Percentiles rank a stretch among this genome's conserved stretches.
Evolutionary conservation across 2,888 invertebrate species (phyloP).

Genomic region (Herminia tarsipennalis): DNA sequence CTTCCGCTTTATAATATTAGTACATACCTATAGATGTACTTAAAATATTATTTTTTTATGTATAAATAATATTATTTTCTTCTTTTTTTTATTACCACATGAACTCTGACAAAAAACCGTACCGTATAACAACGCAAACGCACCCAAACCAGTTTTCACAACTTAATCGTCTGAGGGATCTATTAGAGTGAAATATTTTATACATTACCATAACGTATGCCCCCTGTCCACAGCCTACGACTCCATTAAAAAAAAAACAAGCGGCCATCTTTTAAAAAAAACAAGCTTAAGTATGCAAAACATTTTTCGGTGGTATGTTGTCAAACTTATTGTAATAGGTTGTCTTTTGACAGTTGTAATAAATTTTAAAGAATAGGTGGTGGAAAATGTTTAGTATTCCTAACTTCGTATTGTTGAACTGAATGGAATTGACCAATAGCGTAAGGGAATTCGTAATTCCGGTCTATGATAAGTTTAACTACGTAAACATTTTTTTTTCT

Average conservation of each 20-base stretch:
- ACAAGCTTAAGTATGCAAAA: constrained; percentile 16
- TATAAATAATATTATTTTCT: no score
- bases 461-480: no score
- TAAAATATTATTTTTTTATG: no score
- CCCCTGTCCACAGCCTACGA: constrained; percentile 51
- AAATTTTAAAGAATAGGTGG: background rate
- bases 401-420: background rate
- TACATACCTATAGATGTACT: no score
- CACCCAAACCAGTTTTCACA: constrained; percentile 49
- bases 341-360: constrained; percentile 3
- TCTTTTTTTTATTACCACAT: no score
- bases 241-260: constrained; percentile 53
- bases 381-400: background rate
- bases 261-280: constrained; percentile 17
- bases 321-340: constrained; percentile 8
- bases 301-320: constrained; percentile 17
- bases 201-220: constrained; percentile 72
- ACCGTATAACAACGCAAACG: constrained; percentile 40
- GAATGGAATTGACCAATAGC: no score
- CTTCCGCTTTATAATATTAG: no score
- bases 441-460: no score
- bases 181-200: constrained; percentile 75
- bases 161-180: constrained; percentile 55
- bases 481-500: no score
- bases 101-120: background rate